These are phyloP conservation scores for Mactromeris polynyma DNA, from an alignment of 2,888 invertebrate species.

Conservation along the genomic window DNA sequence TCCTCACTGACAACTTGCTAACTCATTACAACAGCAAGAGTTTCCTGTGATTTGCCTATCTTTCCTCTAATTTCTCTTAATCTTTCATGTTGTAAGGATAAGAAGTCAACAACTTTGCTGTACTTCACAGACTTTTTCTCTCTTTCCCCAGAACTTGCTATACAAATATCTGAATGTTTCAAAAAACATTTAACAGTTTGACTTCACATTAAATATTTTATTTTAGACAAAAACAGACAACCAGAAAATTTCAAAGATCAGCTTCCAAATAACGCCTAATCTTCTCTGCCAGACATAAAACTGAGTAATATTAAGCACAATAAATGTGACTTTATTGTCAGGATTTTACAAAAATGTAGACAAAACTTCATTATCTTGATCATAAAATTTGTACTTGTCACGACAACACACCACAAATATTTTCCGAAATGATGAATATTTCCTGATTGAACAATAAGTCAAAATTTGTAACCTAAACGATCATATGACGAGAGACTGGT, in stretches of 20 bases:
- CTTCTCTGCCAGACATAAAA: not conserved
- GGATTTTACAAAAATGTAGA: conserved; percentile 1
- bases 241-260: not conserved
- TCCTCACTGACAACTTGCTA: conserved; percentile 9
- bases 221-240: not conserved
- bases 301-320: not conserved
- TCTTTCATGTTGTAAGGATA: not conserved
- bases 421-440: not conserved
- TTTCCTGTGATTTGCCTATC: not conserved
- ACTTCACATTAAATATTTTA: conserved; percentile 3
- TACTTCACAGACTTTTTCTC: not conserved
- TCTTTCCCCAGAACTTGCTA: not conserved
- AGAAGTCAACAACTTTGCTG: not conserved
- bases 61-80: conserved; percentile 11
- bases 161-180: not conserved
- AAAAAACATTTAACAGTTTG: not conserved
- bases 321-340: not conserved
- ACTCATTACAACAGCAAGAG: conserved; percentile 5
- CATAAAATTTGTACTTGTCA: not conserved
- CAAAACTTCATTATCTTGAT: not conserved
- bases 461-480: conserved; percentile 12
- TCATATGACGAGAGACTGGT: not conserved
- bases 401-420: not conserved
- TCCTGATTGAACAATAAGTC: not conserved
- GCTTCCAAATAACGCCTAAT: not conserved